Conservation (phyloP, 2,888 invertebrate species). For the Itoplectis maculator region DNA sequence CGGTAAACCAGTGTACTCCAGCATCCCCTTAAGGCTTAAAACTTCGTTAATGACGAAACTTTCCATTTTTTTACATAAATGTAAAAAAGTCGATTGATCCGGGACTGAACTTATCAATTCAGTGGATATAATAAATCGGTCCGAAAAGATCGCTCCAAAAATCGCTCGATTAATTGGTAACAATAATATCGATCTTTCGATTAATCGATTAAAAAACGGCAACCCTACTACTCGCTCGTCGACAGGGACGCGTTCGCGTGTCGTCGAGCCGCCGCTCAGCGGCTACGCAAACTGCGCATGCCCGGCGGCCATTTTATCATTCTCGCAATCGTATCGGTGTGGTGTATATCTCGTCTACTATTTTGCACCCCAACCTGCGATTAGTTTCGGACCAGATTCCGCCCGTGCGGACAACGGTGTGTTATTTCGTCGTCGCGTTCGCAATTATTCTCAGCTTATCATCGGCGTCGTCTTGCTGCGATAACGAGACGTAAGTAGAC, state of each 20-base stretch:
- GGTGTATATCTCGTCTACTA: not conserved
- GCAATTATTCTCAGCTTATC: conserved; percentile 5
- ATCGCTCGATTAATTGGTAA: too few species aligned
- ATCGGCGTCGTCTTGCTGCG: not conserved
- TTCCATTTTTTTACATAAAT: too few species aligned
- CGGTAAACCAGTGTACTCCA: too few species aligned
- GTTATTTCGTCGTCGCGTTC: not conserved
- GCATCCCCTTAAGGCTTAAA: too few species aligned
- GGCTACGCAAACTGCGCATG: not conserved
- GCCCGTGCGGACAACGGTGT: conserved; percentile 33
- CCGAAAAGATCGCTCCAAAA: too few species aligned
- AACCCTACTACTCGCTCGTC: too few species aligned
- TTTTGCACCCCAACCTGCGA: conserved; percentile 4
- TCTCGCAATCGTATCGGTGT: conserved; percentile 2
- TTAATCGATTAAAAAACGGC: too few species aligned
- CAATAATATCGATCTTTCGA: too few species aligned
- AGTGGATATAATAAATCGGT: too few species aligned
- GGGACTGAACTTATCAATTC: too few species aligned
- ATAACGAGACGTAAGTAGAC: conserved; percentile 34
- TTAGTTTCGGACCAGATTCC: conserved; percentile 34
- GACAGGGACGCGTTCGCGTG: not conserved
- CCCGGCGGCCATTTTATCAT: conserved; percentile 5
- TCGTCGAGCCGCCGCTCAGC: not conserved
- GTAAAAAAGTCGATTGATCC: too few species aligned
- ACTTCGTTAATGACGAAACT: too few species aligned